Evolutionary conservation across 2,888 invertebrate species (phyloP).

Genomic region (Harmothoe impar): DNA sequence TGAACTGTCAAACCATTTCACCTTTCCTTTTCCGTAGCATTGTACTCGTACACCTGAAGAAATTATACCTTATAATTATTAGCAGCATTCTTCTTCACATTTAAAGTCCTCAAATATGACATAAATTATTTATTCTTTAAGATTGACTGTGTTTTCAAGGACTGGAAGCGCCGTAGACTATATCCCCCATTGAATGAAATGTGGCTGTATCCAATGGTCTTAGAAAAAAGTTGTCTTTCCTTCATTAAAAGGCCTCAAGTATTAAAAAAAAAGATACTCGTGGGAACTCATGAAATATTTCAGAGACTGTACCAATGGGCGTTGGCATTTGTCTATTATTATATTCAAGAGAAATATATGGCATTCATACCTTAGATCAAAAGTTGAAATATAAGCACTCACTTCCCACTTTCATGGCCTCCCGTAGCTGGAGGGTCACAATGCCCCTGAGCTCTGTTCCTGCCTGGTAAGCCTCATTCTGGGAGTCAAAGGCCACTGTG

Average conservation of each 20-base stretch:
- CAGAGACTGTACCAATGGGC: too few species aligned
- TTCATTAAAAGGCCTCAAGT: too few species aligned
- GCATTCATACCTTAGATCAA: too few species aligned
- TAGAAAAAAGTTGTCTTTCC: too few species aligned
- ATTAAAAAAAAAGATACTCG: too few species aligned
- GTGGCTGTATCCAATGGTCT: too few species aligned
- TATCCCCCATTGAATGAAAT: not conserved
- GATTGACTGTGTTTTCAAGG: not conserved
- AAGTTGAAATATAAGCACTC: not conserved
- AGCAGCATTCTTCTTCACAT: not conserved
- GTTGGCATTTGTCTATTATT: too few species aligned
- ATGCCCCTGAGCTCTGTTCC: not conserved
- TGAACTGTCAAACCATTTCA: slow-evolving; percentile 66
- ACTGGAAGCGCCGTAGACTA: not conserved
- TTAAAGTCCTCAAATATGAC: not conserved
- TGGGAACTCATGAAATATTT: too few species aligned
- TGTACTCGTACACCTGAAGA: slow-evolving; percentile 37
- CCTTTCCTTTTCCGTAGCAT: slow-evolving; percentile 65
- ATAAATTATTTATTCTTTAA: not conserved
- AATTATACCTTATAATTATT: not conserved
- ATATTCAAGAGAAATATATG: too few species aligned
- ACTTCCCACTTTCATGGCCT: slow-evolving; percentile 48
- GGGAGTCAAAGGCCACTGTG: not conserved
- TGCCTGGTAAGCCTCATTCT: not conserved
- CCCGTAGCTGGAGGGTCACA: not conserved